Conservation (phyloP, 2,113 vertebrate species). For the Urocitellus parryii region DNA sequence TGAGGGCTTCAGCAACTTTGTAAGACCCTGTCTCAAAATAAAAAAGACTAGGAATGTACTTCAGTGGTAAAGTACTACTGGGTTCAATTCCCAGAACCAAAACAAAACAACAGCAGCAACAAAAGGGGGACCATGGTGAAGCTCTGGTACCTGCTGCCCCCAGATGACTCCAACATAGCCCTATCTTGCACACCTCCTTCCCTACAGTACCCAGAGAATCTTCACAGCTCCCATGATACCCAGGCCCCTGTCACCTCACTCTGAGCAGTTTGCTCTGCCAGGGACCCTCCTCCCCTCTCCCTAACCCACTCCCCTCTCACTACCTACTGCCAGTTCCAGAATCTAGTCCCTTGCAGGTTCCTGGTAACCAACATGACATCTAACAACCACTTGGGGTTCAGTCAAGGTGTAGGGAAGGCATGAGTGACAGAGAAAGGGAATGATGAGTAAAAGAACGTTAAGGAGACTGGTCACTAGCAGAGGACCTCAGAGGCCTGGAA, state of each 20-base stretch:
- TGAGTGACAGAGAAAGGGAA: not conserved
- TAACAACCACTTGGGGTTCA: not conserved
- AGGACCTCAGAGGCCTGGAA: not conserved
- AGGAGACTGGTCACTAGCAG: not conserved
- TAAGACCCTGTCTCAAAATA: no score
- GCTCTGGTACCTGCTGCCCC: not conserved
- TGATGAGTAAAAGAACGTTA: not conserved
- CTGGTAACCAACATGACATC: not conserved
- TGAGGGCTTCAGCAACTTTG: no score
- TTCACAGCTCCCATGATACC: not conserved
- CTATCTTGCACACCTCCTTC: accelerated
- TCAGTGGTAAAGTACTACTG: no score
- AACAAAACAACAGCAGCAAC: no score
- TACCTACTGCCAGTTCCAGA: no score
- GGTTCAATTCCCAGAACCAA: no score
- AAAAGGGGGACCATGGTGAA: not conserved
- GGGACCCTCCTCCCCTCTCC: not conserved
- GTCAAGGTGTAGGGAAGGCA: not conserved
- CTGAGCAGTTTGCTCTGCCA: not conserved
- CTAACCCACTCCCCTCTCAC: not conserved
- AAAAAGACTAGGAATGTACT: no score
- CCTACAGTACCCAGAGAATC: no score
- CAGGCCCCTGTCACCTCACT: not conserved
- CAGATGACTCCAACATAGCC: no score
- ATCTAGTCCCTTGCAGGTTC: not conserved